Base-by-base conservation (phyloP, 2,888 invertebrate genomes). In the Herminia tarsipennalis region DNA sequence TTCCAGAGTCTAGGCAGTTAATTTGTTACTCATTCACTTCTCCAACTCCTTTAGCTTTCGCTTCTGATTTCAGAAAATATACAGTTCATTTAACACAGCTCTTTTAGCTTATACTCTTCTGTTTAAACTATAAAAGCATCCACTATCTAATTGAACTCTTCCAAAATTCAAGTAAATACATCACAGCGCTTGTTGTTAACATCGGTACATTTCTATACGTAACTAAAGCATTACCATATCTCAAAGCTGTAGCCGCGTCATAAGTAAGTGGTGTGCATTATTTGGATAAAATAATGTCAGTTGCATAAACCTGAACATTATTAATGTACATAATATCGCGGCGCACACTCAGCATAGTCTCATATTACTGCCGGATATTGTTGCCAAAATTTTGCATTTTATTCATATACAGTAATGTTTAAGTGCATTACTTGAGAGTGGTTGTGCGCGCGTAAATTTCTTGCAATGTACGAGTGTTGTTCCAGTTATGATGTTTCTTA, bases 351-450 rank as follows among this genome's bases (percentile, higher is more conserved):
- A 74, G 72, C 62, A 39, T 51, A 56, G 66, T 72, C 66, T 75
- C 66, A 56, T 61, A 56, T 72, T 69, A 71, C 61, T 49, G 54
- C 39, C 76, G 72, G 56, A 61, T 70, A 68, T 55, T 62, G 75
- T 76, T 76, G 75, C 75, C 75, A 76, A 76, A 73, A 76, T 71
- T 72, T 72, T 68, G 70, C 67, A 72, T 76, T 71, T 73, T 73
- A 68, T 62, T 69, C 59, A 58, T 60, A 14, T 27, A 33, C 59
- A 63, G 58, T 62, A 48, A 62, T 57, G 36, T 56, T 39, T 64
- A 45, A 56, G 61, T 46, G 35, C 46, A 65, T 65, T 52, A 46
- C 43, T 37, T 36, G 29, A 30, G 28, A 43, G 40, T 21, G 27
- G 44, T 40, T 60, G 47, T 43, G 22, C 9, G 28, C 33, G 38